Base-by-base conservation (phyloP, 2,797 vertebrate genomes). In the Chelon labrosus region DNA sequence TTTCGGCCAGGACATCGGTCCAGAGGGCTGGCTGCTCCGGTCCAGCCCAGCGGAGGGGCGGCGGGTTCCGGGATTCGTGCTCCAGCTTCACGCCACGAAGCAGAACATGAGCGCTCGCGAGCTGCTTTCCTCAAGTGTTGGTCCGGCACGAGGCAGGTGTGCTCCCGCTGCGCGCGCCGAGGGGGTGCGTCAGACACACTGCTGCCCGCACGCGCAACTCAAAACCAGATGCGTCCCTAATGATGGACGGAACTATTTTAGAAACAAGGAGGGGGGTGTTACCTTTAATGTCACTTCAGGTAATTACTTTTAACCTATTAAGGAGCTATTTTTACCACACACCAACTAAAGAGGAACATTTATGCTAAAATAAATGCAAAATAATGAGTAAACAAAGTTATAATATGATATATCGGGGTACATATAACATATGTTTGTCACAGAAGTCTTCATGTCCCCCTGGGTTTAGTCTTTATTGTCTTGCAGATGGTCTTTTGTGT, bases 1-100 rank as follows among this genome's bases (percentile, higher is more conserved):
- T 96, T 85, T 96, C 94, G 70, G 94, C 88, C 91, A 95, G 91
- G 38, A 94, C 95, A 93, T 96, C 92, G 72, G 95, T 95, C 94
- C 95, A 96, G 72, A 94, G 88, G 61, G 93, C 93, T 13, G 94
- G 93, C 90, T 95, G 94, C 77, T 92, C 94, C 58, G 91, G 87
- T 90, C 92, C 94, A 66, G 94, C 89, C 94, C 94, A 93, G 90
- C 92, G 94, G 77, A 90, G 88, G 79, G 91, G 85, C 55, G 90
- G 76, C 60, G 93, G 92, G 89, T 91, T 93, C 71, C 91, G 91
- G 60, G 79, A 78, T 78, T 90, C 82, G 85, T 90, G 93, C 89
- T 95, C 95, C 94, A 95, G 95, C 87, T 94, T 95, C 92, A 85
- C 75, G 31, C 70, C 65, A 57, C 84, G 63, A 75, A 20, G 66